A percentile compares a stretch with the other conserved stretches of the same genome.
Evolutionary conservation across 1,140 invertebrate species (phyloP).

Genomic region (Acromyrmex heyeri): DNA sequence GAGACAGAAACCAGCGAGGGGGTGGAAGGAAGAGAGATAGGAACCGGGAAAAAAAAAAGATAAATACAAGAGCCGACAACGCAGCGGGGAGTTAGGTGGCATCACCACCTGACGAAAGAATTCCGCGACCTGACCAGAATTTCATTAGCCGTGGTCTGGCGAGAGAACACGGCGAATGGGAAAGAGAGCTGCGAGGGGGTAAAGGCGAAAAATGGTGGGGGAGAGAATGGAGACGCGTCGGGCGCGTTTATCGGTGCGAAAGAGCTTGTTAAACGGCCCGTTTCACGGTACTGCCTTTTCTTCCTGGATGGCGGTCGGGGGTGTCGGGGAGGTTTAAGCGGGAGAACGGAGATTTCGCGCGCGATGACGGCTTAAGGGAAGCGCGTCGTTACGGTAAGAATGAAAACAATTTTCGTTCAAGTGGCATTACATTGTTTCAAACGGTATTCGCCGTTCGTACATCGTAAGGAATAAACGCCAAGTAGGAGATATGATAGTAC

Average conservation of each 20-base stretch:
- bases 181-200: conserved; percentile 42
- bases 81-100: conserved; percentile 70
- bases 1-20: conserved; percentile 57
- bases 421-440: conserved; percentile 30
- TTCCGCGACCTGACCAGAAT: conserved; percentile 84
- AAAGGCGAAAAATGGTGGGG: conserved; percentile 19
- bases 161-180: conserved; percentile 56
- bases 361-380: conserved; percentile 53
- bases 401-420: conserved; percentile 54
- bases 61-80: conserved; percentile 63
- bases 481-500: background rate
- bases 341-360: conserved; percentile 56
- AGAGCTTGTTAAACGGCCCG: conserved; percentile 75
- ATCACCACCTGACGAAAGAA: conserved; percentile 85
- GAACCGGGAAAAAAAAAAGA: conserved; percentile 45
- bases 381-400: conserved; percentile 49
- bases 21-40: conserved; percentile 33
- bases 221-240: conserved; percentile 53
- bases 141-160: conserved; percentile 81
- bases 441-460: conserved; percentile 22
- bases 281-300: conserved; percentile 59
- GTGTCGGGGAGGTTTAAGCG: conserved; percentile 44
- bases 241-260: conserved; percentile 76
- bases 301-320: conserved; percentile 19
- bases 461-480: conserved; percentile 23